Conservation (phyloP, 2,113 vertebrate species). For the Columba janthina region DNA sequence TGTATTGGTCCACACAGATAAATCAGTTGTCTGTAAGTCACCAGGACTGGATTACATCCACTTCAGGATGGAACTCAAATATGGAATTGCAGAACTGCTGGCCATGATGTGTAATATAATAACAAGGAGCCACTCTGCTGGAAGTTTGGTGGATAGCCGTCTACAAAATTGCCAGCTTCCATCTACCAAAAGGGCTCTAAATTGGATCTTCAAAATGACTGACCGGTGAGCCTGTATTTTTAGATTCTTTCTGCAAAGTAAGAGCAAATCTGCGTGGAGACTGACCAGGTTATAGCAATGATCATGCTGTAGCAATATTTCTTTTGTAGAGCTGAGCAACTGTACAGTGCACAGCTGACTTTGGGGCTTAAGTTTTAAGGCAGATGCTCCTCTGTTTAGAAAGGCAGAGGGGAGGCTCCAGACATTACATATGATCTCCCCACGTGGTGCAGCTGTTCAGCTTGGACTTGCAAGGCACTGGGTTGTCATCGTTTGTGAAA, state of each 20-base stretch:
- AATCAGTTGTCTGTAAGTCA: neutral
- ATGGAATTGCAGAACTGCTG: neutral
- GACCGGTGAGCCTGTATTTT: neutral
- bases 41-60: neutral
- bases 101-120: neutral
- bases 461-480: neutral
- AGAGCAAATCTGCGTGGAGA: neutral
- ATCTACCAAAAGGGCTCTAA: neutral
- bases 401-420: neutral
- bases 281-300: neutral
- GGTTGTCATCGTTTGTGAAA: neutral
- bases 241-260: neutral
- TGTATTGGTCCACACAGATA: neutral
- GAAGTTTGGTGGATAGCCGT: neutral
- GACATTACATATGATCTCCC: neutral
- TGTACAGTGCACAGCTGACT: neutral
- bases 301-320: neutral
- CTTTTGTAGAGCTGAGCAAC: neutral
- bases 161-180: neutral
- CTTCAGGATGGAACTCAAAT: neutral
- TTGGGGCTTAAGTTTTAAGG: neutral
- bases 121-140: neutral
- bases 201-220: neutral
- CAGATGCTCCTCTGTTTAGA: neutral
- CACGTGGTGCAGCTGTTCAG: neutral